A percentile compares a stretch with the other conserved stretches of the same genome.
phyloP scores from a whole-genome alignment of 2,797 vertebrate species.

The Channa striata region DNA sequence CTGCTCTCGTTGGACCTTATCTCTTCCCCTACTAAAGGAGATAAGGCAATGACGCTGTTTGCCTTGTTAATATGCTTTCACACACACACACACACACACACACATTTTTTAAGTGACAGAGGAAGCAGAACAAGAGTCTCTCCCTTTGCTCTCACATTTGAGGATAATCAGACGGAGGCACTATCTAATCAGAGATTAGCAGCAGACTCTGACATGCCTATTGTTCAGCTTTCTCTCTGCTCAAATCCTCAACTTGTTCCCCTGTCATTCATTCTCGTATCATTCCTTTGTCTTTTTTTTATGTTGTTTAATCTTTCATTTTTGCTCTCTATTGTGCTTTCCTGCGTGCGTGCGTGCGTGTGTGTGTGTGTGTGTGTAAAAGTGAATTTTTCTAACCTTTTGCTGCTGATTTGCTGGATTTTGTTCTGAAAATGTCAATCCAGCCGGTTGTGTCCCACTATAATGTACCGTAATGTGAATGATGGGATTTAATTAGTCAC shows the following conservation, averaged over 20 bases:
- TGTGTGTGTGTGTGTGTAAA: too few species aligned
- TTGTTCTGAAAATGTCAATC: background rate
- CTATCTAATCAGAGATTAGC: conserved; percentile 71
- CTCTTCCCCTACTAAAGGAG: conserved; percentile 47
- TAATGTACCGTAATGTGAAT: background rate
- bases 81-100: background rate
- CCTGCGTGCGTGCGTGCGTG: background rate
- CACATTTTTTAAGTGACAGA: conserved; percentile 59
- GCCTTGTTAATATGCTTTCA: conserved; percentile 67
- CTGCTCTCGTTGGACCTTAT: conserved; percentile 66
- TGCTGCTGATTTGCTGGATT: background rate
- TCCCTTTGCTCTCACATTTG: conserved; percentile 50
- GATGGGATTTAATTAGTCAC: conserved; percentile 5
- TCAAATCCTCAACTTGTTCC: conserved; percentile 28
- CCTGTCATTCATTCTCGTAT: conserved; percentile 56
- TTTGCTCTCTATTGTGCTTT: background rate
- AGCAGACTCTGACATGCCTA: conserved; percentile 52
- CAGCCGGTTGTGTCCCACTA: background rate
- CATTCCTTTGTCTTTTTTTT: background rate
- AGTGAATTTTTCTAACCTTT: background rate
- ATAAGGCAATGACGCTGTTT: conserved; percentile 72
- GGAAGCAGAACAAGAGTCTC: conserved; percentile 53
- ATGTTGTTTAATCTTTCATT: background rate
- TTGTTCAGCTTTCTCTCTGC: conserved; percentile 51
- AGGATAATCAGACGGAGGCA: conserved; percentile 49